Conservation (phyloP, 2,888 invertebrate genomes). For the Hymenopus coronatus region DNA sequence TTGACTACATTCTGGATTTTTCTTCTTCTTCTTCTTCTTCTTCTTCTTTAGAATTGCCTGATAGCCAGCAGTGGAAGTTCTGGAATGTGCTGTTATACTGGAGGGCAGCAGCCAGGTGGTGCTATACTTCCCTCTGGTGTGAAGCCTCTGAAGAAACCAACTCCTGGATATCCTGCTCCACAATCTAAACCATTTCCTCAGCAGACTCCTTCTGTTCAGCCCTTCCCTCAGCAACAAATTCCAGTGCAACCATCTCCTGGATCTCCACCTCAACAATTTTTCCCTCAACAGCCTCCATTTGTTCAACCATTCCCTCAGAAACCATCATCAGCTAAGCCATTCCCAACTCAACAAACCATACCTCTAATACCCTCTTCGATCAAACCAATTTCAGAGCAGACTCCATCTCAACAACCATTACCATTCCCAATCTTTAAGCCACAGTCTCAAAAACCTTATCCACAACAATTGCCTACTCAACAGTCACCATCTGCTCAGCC, state of each 20-base stretch:
- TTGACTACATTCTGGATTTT: neutral
- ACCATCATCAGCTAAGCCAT: neutral
- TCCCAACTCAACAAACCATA: neutral
- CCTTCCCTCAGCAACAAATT: slow-evolving; percentile 17
- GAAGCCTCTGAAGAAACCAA: slow-evolving; percentile 1
- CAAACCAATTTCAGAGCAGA: slow-evolving; percentile 42
- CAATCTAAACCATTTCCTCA: neutral
- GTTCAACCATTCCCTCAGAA: slow-evolving; percentile 43
- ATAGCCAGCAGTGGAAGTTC: slow-evolving; percentile 25
- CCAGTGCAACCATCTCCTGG: neutral
- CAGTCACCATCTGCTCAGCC: slow-evolving; percentile 3
- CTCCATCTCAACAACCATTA: slow-evolving; percentile 40
- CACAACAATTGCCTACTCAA: neutral
- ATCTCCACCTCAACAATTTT: neutral
- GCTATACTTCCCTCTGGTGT: neutral
- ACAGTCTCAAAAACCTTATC: neutral
- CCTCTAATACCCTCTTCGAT: slow-evolving; percentile 33
- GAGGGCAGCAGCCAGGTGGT: slow-evolving; percentile 28
- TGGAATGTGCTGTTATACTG: slow-evolving; percentile 27
- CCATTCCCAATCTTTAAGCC: neutral
- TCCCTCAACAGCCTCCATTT: slow-evolving; percentile 29
- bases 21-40: neutral
- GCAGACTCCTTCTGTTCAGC: neutral
- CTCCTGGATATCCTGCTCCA: neutral
- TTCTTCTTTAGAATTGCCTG: slow-evolving; percentile 28